Percentiles rank a stretch among this genome's conserved stretches.
Conservation (phyloP, 35 echinoderm and acorn worm species). For the Ophiothrix spiculata region DNA sequence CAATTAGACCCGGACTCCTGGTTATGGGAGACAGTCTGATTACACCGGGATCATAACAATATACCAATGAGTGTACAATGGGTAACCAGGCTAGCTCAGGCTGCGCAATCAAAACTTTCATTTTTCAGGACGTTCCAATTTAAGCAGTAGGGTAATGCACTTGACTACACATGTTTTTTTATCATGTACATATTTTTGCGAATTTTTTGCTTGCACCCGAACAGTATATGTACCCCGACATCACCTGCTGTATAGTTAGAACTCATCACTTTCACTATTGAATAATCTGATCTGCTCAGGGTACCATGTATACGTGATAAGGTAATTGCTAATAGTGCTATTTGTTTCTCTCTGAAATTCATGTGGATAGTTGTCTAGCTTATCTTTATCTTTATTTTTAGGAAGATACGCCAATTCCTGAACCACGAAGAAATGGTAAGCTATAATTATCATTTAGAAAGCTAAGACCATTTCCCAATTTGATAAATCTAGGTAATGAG, state of each 20-base stretch:
- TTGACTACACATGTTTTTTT: too few species aligned
- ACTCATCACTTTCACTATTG: neutral
- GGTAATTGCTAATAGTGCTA: neutral
- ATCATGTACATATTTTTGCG: too few species aligned
- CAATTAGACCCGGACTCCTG: too few species aligned
- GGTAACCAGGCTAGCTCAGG: too few species aligned
- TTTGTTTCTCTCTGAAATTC: neutral
- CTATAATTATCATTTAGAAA: neutral
- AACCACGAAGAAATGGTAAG: slow-evolving; percentile 89
- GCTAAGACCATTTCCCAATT: too few species aligned
- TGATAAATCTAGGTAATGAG: too few species aligned
- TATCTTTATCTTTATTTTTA: slow-evolving; percentile 39
- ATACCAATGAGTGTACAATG: too few species aligned
- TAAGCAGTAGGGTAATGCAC: too few species aligned
- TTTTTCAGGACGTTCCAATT: too few species aligned
- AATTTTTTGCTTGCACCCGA: neutral
- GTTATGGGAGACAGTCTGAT: too few species aligned
- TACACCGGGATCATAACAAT: too few species aligned
- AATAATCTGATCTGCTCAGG: neutral
- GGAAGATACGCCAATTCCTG: slow-evolving; percentile 75
- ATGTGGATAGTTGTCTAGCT: neutral
- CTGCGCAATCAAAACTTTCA: too few species aligned
- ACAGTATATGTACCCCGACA: neutral
- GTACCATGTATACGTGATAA: neutral
- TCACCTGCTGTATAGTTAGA: neutral